Conservation (phyloP, 2,797 vertebrate genomes). For the Eupleurogrammus muticus region DNA sequence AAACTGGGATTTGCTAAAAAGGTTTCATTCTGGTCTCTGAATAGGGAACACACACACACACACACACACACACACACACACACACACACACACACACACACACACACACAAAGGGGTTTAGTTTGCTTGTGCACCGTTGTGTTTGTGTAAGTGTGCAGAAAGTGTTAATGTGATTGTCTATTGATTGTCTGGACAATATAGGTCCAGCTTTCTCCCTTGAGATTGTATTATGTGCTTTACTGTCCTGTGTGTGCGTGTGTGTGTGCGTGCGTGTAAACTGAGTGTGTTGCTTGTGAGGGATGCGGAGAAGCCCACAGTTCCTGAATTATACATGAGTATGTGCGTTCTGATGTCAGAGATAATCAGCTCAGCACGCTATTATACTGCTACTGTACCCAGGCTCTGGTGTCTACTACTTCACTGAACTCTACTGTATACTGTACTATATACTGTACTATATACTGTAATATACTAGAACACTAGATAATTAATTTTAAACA, state of each 20-base stretch:
- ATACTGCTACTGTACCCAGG: background rate
- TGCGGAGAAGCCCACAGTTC: constrained; percentile 23
- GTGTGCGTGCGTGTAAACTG: constrained; percentile 4
- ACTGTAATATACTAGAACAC: background rate
- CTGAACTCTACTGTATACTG: background rate
- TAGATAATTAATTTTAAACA: too few relatives aligned
- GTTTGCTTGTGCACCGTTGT: background rate
- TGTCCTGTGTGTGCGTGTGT: constrained; percentile 13
- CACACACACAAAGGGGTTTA: background rate
- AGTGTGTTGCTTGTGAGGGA: constrained; percentile 6
- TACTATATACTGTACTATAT: background rate
- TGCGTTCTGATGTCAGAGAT: constrained; percentile 29
- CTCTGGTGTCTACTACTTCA: constrained; percentile 11
- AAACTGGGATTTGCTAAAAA: constrained; percentile 45
- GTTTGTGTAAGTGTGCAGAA: constrained; percentile 1
- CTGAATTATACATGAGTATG: constrained; percentile 57
- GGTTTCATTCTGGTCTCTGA: constrained; percentile 33
- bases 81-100: background rate
- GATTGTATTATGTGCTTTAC: constrained; percentile 8
- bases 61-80: background rate
- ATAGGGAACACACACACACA: constrained; percentile 35
- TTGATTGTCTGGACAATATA: constrained; percentile 22
- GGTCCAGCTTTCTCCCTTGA: constrained; percentile 1
- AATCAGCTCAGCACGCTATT: constrained; percentile 31
- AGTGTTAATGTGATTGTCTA: constrained; percentile 22